phyloP scores from a whole-genome alignment of 2,797 vertebrate genomes.

The Buphagus erythrorhynchus region DNA sequence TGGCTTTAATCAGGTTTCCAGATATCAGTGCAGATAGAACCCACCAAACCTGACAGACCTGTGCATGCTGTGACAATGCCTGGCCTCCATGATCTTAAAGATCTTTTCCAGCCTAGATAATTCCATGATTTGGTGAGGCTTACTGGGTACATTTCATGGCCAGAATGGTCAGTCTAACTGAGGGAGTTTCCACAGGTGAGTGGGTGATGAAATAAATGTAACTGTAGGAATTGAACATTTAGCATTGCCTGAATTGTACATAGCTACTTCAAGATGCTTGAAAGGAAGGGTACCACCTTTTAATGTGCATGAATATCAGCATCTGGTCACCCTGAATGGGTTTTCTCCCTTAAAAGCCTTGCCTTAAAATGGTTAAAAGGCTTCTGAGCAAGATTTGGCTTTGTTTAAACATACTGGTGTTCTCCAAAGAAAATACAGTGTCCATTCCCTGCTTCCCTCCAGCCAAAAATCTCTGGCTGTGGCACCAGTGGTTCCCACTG shows the following conservation, averaged over 20 bases:
- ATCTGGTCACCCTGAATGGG: neutral
- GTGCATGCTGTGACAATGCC: neutral
- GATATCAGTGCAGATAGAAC: neutral
- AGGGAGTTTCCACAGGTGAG: neutral
- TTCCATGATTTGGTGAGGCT: neutral
- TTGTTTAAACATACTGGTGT: neutral
- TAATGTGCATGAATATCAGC: neutral
- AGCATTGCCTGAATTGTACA: neutral
- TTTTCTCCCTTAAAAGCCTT: neutral
- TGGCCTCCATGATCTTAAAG: neutral
- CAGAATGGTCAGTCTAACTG: neutral
- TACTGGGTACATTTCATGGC: neutral
- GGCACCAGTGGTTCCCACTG: neutral
- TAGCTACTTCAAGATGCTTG: neutral
- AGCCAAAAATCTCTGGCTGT: neutral
- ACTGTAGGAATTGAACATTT: neutral
- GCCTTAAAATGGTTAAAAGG: neutral
- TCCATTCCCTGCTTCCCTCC: neutral
- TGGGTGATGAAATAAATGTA: neutral
- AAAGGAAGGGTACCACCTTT: neutral
- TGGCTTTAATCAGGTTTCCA: neutral
- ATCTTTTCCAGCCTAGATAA: neutral
- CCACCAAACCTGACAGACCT: neutral
- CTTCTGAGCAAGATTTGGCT: neutral
- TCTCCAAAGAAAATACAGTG: neutral